A percentile compares a stretch with the other conserved stretches of the same genome.
phyloP scores from a whole-genome alignment of 1,140 invertebrate genomes.

The Psilanteris sp. region DNA sequence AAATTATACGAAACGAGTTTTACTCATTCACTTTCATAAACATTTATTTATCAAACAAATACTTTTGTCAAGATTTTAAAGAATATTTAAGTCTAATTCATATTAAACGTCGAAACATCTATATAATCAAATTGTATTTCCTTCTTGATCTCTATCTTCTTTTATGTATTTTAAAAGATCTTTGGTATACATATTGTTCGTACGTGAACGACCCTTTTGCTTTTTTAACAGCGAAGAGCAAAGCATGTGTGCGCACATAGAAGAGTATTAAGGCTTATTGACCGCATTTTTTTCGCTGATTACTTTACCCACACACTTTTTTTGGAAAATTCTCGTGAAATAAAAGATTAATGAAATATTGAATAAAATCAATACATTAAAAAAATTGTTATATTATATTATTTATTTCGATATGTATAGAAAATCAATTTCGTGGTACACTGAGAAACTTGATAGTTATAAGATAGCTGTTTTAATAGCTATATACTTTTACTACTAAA shows the following conservation, averaged over 20 bases:
- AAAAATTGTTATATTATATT: too few relatives aligned
- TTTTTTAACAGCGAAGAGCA: slow-evolving; percentile 27
- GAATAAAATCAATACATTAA: slow-evolving; percentile 25
- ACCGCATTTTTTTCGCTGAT: slow-evolving; percentile 28
- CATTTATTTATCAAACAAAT: too few relatives aligned
- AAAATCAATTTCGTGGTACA: too few relatives aligned
- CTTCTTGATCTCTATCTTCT: slow-evolving; percentile 32
- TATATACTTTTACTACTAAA: too few relatives aligned
- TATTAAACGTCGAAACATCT: slow-evolving; percentile 24
- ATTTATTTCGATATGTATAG: too few relatives aligned
- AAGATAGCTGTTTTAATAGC: too few relatives aligned
- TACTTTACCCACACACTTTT: slow-evolving; percentile 7
- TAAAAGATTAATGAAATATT: slow-evolving; percentile 33
- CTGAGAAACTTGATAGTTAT: too few relatives aligned
- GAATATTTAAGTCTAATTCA: slow-evolving; percentile 9
- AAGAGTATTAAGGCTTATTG: slow-evolving; percentile 39
- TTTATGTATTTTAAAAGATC: slow-evolving; percentile 33
- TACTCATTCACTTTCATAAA: too few relatives aligned
- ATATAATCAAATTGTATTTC: slow-evolving; percentile 45
- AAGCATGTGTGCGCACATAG: slow-evolving; percentile 28
- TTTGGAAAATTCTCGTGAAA: slow-evolving; percentile 4
- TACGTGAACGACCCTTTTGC: slow-evolving; percentile 26
- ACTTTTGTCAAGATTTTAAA: too few relatives aligned
- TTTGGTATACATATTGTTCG: slow-evolving; percentile 28
- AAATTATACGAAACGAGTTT: too few relatives aligned